phyloP scores from a whole-genome alignment of 35 echinoderm and acorn worm species.

The Hemicentrotus pulcherrimus region DNA sequence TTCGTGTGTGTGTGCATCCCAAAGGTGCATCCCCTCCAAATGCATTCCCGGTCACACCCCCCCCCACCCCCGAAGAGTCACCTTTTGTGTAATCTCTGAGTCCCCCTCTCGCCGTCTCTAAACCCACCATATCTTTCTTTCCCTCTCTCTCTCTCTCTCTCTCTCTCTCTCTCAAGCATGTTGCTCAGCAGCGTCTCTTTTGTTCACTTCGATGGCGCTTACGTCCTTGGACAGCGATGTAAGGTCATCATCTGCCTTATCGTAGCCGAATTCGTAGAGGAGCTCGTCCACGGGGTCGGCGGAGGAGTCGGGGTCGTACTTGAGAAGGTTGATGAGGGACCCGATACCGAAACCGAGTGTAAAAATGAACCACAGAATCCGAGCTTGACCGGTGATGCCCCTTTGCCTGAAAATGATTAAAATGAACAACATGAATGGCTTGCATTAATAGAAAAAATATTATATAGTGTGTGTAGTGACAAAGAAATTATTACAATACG shows the following conservation, averaged over 20 bases:
- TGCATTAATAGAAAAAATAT: background rate
- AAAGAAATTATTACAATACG: too few species aligned
- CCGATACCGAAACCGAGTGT: conserved; percentile 16
- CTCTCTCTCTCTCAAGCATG: background rate
- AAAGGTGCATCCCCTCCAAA: too few species aligned
- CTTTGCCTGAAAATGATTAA: background rate
- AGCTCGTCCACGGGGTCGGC: background rate
- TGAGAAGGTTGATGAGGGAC: background rate
- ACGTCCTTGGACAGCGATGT: background rate
- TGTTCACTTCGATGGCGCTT: background rate
- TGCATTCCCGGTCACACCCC: too few species aligned
- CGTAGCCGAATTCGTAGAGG: background rate
- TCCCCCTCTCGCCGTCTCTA: background rate
- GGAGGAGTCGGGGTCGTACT: background rate
- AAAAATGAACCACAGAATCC: conserved; percentile 8
- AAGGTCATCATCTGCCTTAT: background rate
- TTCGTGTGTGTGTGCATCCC: too few species aligned
- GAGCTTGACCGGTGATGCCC: background rate
- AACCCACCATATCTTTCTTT: background rate
- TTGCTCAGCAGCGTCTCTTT: background rate
- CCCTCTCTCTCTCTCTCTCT: background rate
- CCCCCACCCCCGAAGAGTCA: too few species aligned
- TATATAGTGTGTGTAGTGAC: too few species aligned
- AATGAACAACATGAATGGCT: background rate
- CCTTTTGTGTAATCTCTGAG: too few species aligned